A percentile compares a stretch with the other conserved stretches of the same genome.
Conservation (phyloP, 2,888 invertebrate genomes). For the Invenusta paracnida region DNA sequence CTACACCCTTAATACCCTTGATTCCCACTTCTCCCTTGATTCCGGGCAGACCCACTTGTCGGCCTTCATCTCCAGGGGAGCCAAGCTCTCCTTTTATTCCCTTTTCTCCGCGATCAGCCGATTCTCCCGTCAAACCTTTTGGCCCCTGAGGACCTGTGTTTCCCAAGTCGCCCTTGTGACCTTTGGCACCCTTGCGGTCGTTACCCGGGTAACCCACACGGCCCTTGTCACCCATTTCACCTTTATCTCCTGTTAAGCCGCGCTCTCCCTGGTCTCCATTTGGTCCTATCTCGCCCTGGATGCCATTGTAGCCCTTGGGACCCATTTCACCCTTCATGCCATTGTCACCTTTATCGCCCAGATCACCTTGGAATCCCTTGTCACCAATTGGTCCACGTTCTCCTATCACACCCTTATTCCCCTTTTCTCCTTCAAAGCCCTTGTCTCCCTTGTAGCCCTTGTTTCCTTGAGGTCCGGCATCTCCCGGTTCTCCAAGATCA, state of each 20-base stretch:
- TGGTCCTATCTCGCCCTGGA: neutral
- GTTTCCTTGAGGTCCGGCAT: slow-evolving; percentile 9
- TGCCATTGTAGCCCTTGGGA: slow-evolving; percentile 7
- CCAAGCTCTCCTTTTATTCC: slow-evolving; percentile 35
- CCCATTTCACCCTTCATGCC: slow-evolving; percentile 37
- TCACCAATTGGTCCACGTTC: slow-evolving; percentile 28
- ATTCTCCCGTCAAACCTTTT: slow-evolving; percentile 15
- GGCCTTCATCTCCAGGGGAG: slow-evolving; percentile 1
- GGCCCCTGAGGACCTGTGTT: neutral
- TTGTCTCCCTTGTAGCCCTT: neutral
- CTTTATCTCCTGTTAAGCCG: slow-evolving; percentile 28
- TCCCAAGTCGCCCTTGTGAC: slow-evolving; percentile 29
- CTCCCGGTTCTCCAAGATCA: slow-evolving; percentile 18
- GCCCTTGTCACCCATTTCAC: slow-evolving; percentile 22
- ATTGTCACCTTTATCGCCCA: slow-evolving; percentile 34
- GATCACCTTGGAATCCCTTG: neutral
- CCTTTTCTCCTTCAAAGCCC: slow-evolving; percentile 13
- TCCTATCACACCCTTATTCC: neutral
- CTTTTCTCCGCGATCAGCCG: slow-evolving; percentile 11
- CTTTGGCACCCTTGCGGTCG: slow-evolving; percentile 36
- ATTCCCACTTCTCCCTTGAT: slow-evolving; percentile 25
- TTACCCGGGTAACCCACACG: slow-evolving; percentile 24
- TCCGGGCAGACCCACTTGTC: neutral
- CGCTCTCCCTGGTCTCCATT: neutral
- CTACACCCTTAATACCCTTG: neutral